A percentile compares a stretch with the other conserved stretches of the same genome.
Conservation (phyloP, 2,113 vertebrate species). For the Phalacrocorax carbo region DNA sequence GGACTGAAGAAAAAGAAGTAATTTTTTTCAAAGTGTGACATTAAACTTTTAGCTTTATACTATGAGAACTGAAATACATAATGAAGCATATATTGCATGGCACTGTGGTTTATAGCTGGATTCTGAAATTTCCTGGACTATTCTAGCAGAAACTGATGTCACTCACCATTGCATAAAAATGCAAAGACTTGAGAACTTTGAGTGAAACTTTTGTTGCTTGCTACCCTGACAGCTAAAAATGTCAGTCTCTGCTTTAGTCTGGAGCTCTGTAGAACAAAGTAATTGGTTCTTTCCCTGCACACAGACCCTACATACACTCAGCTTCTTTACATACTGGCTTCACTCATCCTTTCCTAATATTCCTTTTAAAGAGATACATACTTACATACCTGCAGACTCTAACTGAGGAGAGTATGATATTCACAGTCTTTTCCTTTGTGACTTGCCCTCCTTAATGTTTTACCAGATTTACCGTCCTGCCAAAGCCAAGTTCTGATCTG, state of each 20-base stretch:
- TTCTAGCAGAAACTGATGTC: neutral
- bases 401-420: neutral
- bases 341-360: accelerated
- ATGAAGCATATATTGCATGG: neutral
- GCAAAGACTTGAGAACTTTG: neutral
- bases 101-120: neutral
- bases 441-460: neutral
- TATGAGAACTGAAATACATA: neutral
- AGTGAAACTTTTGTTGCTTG: neutral
- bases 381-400: neutral
- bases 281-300: neutral
- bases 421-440: neutral
- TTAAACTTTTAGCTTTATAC: neutral
- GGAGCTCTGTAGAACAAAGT: neutral
- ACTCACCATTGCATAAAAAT: neutral
- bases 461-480: neutral
- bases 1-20: neutral
- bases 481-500: neutral
- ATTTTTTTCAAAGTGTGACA: neutral
- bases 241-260: neutral
- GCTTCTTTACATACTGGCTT: neutral
- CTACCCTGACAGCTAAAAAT: neutral
- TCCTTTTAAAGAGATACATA: neutral
- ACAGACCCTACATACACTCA: neutral
- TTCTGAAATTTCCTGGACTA: neutral